These are phyloP conservation scores for Eclectus roratus DNA, from an alignment of 2,113 vertebrate genomes.

Conservation along the genomic window DNA sequence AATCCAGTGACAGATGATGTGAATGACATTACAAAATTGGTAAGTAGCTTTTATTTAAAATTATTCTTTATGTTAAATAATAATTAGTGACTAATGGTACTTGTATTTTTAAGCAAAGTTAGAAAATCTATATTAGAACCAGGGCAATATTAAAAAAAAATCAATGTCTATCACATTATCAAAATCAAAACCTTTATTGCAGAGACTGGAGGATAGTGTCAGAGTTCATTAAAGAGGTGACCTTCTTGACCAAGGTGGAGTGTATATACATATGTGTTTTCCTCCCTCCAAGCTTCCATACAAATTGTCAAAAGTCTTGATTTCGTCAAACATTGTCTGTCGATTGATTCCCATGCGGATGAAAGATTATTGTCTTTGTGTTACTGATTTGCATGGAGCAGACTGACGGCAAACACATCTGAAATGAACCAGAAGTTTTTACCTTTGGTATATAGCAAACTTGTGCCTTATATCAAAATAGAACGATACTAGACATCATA, in stretches of 20 bases:
- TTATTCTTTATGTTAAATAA: not conserved
- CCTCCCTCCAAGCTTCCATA: not conserved
- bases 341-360: not conserved
- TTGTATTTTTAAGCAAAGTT: not conserved
- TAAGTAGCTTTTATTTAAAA: conserved; percentile 58
- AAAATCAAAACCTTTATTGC: not conserved
- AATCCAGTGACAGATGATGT: conserved; percentile 83
- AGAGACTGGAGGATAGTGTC: not conserved
- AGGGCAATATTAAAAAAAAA: not conserved
- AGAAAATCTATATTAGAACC: not conserved
- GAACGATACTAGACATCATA: fast-evolving
- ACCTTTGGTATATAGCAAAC: not conserved
- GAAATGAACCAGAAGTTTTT: not conserved
- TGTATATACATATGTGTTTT: not conserved
- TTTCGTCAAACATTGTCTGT: not conserved
- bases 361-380: not conserved
- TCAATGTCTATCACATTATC: not conserved
- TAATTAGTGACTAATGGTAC: not conserved
- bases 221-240: not conserved
- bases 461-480: not conserved
- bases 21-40: conserved; percentile 80
- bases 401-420: not conserved
- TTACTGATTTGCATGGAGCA: not conserved
- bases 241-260: not conserved
- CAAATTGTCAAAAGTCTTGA: not conserved